Conservation (phyloP, 2,888 invertebrate species). For the Meghimatium bilineatum region DNA sequence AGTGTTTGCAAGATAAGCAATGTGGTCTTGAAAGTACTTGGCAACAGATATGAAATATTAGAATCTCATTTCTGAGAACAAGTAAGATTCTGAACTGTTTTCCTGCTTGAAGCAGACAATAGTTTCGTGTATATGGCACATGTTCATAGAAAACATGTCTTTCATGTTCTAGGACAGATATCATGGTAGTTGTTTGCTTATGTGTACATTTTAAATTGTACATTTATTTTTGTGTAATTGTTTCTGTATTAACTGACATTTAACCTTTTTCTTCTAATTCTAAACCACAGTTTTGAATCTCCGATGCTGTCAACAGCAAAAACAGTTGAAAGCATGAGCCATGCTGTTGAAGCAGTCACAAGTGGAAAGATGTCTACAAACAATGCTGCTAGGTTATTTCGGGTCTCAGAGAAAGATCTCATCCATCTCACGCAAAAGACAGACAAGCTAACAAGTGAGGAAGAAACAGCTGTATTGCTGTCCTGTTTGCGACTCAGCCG, state of each 20-base stretch:
- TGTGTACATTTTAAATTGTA: too few relatives aligned
- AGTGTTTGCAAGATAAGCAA: too few relatives aligned
- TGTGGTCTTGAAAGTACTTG: too few relatives aligned
- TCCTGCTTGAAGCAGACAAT: too few relatives aligned
- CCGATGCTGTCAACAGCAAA: neutral
- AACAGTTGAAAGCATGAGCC: slow-evolving; percentile 27
- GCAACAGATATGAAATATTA: too few relatives aligned
- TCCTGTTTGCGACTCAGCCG: slow-evolving; percentile 33
- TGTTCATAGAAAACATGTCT: too few relatives aligned
- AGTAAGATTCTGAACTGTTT: too few relatives aligned
- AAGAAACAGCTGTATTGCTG: slow-evolving; percentile 24
- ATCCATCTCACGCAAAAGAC: slow-evolving; percentile 13
- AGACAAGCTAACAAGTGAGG: slow-evolving; percentile 14
- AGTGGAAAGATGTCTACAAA: neutral
- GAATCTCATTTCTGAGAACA: too few relatives aligned
- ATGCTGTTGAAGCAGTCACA: slow-evolving; percentile 29
- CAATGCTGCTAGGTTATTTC: slow-evolving; percentile 23
- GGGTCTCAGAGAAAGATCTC: slow-evolving; percentile 33
- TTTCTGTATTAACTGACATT: neutral
- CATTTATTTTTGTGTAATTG: too few relatives aligned
- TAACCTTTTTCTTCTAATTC: neutral
- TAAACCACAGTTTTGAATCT: neutral
- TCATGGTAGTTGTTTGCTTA: too few relatives aligned
- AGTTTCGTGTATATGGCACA: too few relatives aligned
- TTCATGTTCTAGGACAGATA: too few relatives aligned